Conservation (phyloP, 1,140 invertebrate species). For the Drosophila melanogaster region Release_6_plus_ISO1_MT NC_004354.4:6787501-6788000, state of each 20-base stretch:
- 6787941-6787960: conserved; percentile 69
- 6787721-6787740: neutral
- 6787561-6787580: neutral
- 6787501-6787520: conserved; percentile 87
- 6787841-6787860: conserved; percentile 90
- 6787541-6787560: neutral
- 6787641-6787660: conserved; percentile 78
- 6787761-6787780: conserved; percentile 92
- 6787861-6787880: conserved; percentile 86
- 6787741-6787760: conserved; percentile 85
- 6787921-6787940: conserved; percentile 89
- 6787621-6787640: conserved; percentile 85
- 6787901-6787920: conserved; percentile 90
- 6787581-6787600: conserved; percentile 86
- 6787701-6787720: conserved; percentile 35
- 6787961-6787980: conserved; percentile 40
- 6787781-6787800: conserved; percentile 86
- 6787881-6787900: conserved; percentile 83
- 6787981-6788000: neutral
- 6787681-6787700: conserved; percentile 70
- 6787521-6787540: conserved; percentile 46
- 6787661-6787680: conserved; percentile 62
- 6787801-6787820: conserved; percentile 94
- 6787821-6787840: conserved; percentile 86
- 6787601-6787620: conserved; percentile 85